phyloP scores from a whole-genome alignment of 2,797 vertebrate genomes.

The Masticophis lateralis region DNA sequence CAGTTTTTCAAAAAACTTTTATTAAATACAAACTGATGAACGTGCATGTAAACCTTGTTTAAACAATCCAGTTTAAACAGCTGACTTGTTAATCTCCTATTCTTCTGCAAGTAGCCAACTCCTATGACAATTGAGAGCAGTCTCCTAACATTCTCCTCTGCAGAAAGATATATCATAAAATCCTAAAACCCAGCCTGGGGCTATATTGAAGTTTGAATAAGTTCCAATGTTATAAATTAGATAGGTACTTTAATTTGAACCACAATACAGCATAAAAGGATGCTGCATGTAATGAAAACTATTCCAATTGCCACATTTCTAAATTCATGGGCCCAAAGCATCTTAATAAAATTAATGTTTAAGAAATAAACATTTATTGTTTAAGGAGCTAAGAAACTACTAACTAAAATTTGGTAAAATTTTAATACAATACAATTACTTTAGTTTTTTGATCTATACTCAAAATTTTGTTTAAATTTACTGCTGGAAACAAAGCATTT shows the following conservation, averaged over 20 bases:
- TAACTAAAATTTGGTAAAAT: not conserved
- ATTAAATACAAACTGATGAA: not conserved
- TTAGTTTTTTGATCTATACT: conserved; percentile 30
- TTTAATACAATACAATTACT: not conserved
- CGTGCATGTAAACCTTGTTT: not conserved
- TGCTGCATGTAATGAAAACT: not conserved
- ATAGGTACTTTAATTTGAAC: not conserved
- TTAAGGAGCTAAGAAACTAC: not conserved
- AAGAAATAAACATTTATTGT: not conserved
- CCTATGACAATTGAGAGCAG: not conserved
- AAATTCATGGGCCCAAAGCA: not conserved
- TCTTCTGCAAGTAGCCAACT: not conserved
- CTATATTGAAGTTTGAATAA: not conserved
- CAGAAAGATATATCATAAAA: not conserved
- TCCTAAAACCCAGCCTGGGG: too few relatives aligned
- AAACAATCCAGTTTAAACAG: not conserved
- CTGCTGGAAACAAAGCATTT: conserved; percentile 25
- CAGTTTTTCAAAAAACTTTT: not conserved
- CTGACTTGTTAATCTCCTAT: not conserved
- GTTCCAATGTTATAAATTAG: not conserved
- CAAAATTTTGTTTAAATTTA: conserved; percentile 40
- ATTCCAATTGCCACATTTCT: not conserved
- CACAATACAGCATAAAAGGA: not conserved
- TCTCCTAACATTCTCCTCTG: not conserved
- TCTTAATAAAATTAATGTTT: not conserved